Conservation (phyloP, 2,888 invertebrate species). For the Cheilosia scutellata region DNA sequence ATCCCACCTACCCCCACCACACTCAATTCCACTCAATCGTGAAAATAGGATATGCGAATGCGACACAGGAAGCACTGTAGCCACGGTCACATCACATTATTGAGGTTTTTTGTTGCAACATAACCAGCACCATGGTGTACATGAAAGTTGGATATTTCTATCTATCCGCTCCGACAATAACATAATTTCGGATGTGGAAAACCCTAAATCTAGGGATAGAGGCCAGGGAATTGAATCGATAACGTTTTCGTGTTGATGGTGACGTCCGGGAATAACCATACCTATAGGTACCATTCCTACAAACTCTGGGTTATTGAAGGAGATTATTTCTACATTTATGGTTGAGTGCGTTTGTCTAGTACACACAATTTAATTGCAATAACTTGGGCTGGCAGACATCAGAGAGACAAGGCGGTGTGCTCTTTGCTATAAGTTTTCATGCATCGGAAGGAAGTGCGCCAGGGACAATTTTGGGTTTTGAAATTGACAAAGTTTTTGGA, state of each 20-base stretch:
- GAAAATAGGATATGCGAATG: slow-evolving; percentile 57
- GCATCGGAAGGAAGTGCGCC: slow-evolving; percentile 21
- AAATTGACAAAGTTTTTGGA: slow-evolving; percentile 62
- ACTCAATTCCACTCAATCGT: slow-evolving; percentile 54
- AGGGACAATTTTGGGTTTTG: slow-evolving; percentile 39
- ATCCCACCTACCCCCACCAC: slow-evolving; percentile 25
- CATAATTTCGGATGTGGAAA: slow-evolving; percentile 57
- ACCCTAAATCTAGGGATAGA: not conserved
- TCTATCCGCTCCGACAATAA: slow-evolving; percentile 50
- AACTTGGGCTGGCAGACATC: slow-evolving; percentile 31
- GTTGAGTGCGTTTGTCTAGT: slow-evolving; percentile 22
- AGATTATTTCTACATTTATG: slow-evolving; percentile 40
- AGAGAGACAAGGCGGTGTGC: not conserved
- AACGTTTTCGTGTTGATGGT: slow-evolving; percentile 57
- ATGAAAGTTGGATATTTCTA: slow-evolving; percentile 26
- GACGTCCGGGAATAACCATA: slow-evolving; percentile 33
- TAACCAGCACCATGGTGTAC: not conserved
- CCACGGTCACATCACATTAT: slow-evolving; percentile 49
- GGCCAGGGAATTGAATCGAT: slow-evolving; percentile 47
- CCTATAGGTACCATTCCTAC: not conserved
- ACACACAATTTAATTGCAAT: slow-evolving; percentile 54
- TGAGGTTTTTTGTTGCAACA: slow-evolving; percentile 52
- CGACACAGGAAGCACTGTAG: slow-evolving; percentile 25
- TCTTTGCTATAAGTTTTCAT: slow-evolving; percentile 5
- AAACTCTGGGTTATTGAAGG: slow-evolving; percentile 11